A percentile compares a stretch with the other conserved stretches of the same genome.
Conservation (phyloP, 53 echinoderm and acorn worm genomes). For the Arbacia lixula region DNA sequence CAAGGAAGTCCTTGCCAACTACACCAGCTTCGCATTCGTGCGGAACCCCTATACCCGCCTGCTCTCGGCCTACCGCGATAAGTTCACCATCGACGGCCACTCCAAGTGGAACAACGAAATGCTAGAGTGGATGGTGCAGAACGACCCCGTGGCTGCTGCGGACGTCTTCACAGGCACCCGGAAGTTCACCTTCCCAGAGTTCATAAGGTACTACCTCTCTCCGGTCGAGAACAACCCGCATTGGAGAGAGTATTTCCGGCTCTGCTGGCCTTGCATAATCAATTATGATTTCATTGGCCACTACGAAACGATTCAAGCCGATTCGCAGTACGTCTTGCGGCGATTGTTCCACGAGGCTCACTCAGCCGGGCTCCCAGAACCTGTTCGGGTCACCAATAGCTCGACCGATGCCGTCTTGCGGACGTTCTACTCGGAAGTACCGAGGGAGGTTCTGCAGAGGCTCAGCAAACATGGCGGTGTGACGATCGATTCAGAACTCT, state of each 20-base stretch:
- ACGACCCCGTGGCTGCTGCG: conserved; percentile 1
- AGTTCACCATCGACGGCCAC: conserved; percentile 38
- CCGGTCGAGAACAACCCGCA: conserved; percentile 55
- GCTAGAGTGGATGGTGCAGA: conserved; percentile 16
- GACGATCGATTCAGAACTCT: conserved; percentile 59
- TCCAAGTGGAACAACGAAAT: conserved; percentile 33
- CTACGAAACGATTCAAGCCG: conserved; percentile 52
- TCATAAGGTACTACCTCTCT: conserved; percentile 51
- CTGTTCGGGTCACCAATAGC: conserved; percentile 17
- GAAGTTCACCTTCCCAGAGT: conserved; percentile 50
- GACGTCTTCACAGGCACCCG: background rate
- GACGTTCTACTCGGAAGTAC: conserved; percentile 33
- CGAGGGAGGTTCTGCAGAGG: conserved; percentile 23
- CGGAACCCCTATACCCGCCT: conserved; percentile 51
- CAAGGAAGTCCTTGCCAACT: conserved; percentile 42
- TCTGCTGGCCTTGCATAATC: conserved; percentile 52
- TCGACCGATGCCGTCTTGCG: conserved; percentile 15
- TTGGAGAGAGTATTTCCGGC: conserved; percentile 46
- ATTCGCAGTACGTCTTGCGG: conserved; percentile 43
- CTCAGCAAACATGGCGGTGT: conserved; percentile 38
- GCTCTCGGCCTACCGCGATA: conserved; percentile 59
- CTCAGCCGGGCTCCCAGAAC: conserved; percentile 36
- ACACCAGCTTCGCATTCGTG: conserved; percentile 41
- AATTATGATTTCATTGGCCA: conserved; percentile 63
- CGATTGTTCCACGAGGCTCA: conserved; percentile 44